These are phyloP conservation scores for Gallirallus australis DNA, from an alignment of 2,797 vertebrate genomes.

Conservation along the genomic window DNA sequence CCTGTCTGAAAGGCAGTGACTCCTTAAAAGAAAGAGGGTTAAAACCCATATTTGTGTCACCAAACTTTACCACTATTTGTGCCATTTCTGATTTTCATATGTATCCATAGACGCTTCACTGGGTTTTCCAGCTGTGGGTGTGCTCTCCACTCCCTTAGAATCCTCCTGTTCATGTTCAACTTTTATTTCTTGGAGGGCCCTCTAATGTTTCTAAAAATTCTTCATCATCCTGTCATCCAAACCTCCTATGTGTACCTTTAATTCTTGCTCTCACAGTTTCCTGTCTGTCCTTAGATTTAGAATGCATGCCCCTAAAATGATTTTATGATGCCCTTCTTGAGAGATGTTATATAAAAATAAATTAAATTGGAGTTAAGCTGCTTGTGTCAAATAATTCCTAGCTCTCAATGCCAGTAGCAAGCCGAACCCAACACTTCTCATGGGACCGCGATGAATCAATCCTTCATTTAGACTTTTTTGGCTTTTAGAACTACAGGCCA, in stretches of 20 bases:
- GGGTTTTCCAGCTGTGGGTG: not conserved
- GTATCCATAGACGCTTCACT: not conserved
- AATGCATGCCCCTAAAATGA: not conserved
- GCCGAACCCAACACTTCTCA: not conserved
- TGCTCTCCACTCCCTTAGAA: not conserved
- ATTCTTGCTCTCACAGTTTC: not conserved
- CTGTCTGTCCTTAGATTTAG: not conserved
- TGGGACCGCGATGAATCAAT: not conserved
- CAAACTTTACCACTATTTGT: not conserved
- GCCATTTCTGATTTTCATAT: not conserved
- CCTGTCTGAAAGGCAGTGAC: not conserved
- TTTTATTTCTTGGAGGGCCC: not conserved
- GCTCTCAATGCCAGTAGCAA: not conserved
- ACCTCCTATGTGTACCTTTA: not conserved
- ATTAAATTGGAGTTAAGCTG: not conserved
- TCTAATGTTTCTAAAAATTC: not conserved
- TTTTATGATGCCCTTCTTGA: not conserved
- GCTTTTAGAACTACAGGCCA: not conserved
- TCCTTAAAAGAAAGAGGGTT: not conserved
- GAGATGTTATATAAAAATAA: not conserved
- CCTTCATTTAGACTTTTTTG: not conserved
- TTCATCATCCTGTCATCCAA: not conserved
- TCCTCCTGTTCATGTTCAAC: not conserved
- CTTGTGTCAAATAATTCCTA: not conserved
- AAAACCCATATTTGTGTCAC: not conserved